Percentiles rank a stretch among this genome's conserved stretches.
phyloP scores from a whole-genome alignment of 2,797 vertebrate genomes.

The Serranus cabrilla region DNA sequence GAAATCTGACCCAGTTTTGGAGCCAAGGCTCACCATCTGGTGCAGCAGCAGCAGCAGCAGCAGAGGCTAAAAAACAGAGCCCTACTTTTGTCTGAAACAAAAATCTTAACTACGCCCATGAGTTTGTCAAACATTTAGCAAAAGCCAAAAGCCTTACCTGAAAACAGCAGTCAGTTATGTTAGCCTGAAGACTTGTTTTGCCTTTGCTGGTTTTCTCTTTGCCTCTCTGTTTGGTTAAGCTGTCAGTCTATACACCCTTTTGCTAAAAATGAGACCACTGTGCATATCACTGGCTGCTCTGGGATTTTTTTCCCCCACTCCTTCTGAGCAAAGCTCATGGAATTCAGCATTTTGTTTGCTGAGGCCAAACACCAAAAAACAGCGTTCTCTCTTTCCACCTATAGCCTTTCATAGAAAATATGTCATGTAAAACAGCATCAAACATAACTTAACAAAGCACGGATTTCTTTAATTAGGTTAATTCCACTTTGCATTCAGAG shows the following conservation, averaged over 20 bases:
- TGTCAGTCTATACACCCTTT: conserved; percentile 43
- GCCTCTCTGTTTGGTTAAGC: conserved; percentile 40
- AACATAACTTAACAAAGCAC: background rate
- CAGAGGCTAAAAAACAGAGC: conserved; percentile 36
- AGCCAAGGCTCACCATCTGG: conserved; percentile 47
- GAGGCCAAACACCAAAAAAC: conserved; percentile 36
- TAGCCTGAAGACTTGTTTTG: background rate
- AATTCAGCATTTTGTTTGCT: conserved; percentile 65
- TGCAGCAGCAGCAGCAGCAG: conserved; percentile 29
- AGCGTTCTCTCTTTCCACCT: conserved; percentile 11
- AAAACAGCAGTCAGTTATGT: conserved; percentile 2
- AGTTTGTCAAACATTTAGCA: conserved; percentile 3
- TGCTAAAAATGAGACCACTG: conserved; percentile 60
- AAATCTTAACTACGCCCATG: background rate
- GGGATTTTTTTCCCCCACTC: conserved; percentile 2
- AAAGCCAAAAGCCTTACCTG: conserved; percentile 33
- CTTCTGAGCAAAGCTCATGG: conserved; percentile 54
- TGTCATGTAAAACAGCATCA: background rate
- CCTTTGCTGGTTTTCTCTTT: conserved; percentile 33
- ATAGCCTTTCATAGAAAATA: conserved; percentile 1
- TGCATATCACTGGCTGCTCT: conserved; percentile 42
- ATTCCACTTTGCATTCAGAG: background rate
- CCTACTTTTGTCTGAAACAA: conserved; percentile 38
- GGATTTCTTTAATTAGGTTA: background rate
- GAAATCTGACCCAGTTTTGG: conserved; percentile 63